These are phyloP conservation scores for Melanotaenia parkinsoni DNA, from an alignment of 2,797 vertebrate genomes.

Conservation along the genomic window DNA sequence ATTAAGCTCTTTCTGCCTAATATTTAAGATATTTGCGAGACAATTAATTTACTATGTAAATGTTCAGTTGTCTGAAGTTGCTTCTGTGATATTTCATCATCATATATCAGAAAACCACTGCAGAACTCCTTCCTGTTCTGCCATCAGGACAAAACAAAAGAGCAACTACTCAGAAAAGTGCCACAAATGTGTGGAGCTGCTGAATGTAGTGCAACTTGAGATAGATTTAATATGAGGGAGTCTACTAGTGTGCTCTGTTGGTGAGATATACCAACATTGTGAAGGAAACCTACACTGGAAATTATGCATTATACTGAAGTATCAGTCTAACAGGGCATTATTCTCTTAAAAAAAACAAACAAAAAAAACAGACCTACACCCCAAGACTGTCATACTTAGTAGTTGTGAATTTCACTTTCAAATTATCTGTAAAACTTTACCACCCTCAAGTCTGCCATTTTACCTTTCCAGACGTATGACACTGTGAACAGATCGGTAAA, in stretches of 20 bases:
- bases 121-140: slow-evolving; percentile 39
- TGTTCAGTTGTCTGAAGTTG: slow-evolving; percentile 11
- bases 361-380: not conserved
- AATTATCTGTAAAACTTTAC: not conserved
- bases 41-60: not conserved
- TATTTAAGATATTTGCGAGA: not conserved
- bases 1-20: slow-evolving; percentile 8
- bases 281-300: not conserved
- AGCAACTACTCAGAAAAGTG: slow-evolving; percentile 31
- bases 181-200: slow-evolving; percentile 28
- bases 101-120: slow-evolving; percentile 19
- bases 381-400: not conserved
- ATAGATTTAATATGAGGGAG: slow-evolving; percentile 18
- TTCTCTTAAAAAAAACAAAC: not conserved
- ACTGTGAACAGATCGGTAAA: slow-evolving; percentile 2
- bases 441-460: not conserved
- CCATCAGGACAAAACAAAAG: slow-evolving; percentile 27
- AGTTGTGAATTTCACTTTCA: slow-evolving; percentile 19
- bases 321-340: not conserved
- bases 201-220: slow-evolving; percentile 15
- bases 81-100: slow-evolving; percentile 24
- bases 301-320: not conserved
- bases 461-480: not conserved
- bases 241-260: slow-evolving; percentile 2
- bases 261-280: not conserved